Evolutionary conservation across 2,113 vertebrate species (phyloP).

Genomic region (Sakesphorus luctuosus): DNA sequence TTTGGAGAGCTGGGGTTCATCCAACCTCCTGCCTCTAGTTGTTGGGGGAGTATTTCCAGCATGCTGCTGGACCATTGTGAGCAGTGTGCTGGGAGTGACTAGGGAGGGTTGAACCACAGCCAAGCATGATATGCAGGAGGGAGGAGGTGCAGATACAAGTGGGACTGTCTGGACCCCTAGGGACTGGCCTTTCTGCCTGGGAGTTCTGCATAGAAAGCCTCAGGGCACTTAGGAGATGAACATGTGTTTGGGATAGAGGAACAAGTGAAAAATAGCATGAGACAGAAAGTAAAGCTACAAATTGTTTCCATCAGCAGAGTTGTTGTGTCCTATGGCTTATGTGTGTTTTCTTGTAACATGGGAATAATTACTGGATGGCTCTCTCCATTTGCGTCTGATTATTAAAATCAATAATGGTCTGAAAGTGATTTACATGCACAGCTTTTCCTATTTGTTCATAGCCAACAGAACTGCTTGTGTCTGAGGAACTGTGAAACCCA

Average conservation of each 20-base stretch:
- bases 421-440: background rate
- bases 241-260: background rate
- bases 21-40: background rate
- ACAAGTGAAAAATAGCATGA: constrained; percentile 1
- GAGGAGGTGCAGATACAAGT: background rate
- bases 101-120: background rate
- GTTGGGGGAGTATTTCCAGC: background rate
- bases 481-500: background rate
- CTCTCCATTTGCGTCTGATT: constrained; percentile 4
- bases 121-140: background rate
- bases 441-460: background rate
- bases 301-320: background rate
- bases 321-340: background rate
- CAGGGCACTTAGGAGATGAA: background rate
- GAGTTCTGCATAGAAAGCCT: background rate
- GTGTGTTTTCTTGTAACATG: background rate
- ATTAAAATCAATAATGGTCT: constrained; percentile 12
- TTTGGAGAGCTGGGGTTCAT: background rate
- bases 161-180: background rate
- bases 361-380: background rate
- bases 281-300: background rate
- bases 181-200: background rate
- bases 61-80: background rate
- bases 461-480: background rate
- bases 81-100: background rate